Conservation (phyloP, 2,888 invertebrate species). For the Eristalinus aeneus region DNA sequence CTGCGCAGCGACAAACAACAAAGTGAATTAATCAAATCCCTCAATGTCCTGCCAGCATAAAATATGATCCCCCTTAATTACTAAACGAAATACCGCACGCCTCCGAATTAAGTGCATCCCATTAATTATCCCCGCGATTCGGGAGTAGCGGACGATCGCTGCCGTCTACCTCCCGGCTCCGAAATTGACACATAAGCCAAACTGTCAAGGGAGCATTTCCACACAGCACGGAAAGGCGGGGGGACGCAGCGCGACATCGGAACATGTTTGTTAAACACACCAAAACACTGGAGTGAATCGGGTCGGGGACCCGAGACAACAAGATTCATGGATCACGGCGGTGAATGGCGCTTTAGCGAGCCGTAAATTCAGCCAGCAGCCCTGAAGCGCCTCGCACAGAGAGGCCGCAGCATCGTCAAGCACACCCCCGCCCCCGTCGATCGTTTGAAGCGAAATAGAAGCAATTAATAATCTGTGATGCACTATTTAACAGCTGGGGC, state of each 20-base stretch:
- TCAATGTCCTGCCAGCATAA: conserved; percentile 56
- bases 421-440: conserved; percentile 8
- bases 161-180: conserved; percentile 36
- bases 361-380: conserved; percentile 43
- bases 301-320: conserved; percentile 12
- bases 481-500: conserved; percentile 71
- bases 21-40: conserved; percentile 65
- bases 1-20: conserved; percentile 24
- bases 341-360: conserved; percentile 53
- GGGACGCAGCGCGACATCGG: not conserved
- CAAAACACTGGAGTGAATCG: conserved; percentile 43
- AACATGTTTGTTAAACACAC: conserved; percentile 66
- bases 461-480: conserved; percentile 72
- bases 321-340: conserved; percentile 60
- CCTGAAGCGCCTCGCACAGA: conserved; percentile 30
- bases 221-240: not conserved
- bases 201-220: conserved; percentile 44
- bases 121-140: conserved; percentile 75
- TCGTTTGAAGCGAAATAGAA: conserved; percentile 63
- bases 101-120: conserved; percentile 72
- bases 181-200: conserved; percentile 67
- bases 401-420: not conserved
- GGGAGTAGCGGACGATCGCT: conserved; percentile 45
- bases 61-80: conserved; percentile 68
- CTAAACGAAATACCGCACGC: conserved; percentile 70